phyloP scores from a whole-genome alignment of 1,140 invertebrate species.

The Pseudomyrmex flavicornis region DNA sequence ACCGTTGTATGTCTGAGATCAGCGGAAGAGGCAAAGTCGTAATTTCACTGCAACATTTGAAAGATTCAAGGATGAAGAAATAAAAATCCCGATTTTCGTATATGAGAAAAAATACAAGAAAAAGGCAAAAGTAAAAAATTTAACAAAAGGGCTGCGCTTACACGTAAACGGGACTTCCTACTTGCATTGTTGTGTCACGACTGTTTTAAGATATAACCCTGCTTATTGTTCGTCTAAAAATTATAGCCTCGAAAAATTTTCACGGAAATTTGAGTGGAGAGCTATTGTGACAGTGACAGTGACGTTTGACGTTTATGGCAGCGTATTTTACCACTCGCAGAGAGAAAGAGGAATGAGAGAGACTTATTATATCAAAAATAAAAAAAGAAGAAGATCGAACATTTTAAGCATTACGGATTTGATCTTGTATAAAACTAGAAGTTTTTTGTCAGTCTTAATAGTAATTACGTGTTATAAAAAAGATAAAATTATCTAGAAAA shows the following conservation, averaged over 20 bases:
- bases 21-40: too few species aligned
- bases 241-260: conserved; percentile 70
- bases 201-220: conserved; percentile 58
- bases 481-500: too few species aligned
- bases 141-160: conserved; percentile 70
- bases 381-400: conserved; percentile 20
- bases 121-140: conserved; percentile 58
- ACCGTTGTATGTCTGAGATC: too few species aligned
- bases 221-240: conserved; percentile 4
- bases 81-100: conserved; percentile 71
- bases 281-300: conserved; percentile 74
- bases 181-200: conserved; percentile 68
- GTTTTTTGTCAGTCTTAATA: too few species aligned
- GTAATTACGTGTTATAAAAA: too few species aligned
- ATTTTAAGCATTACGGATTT: background rate
- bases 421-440: background rate
- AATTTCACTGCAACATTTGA: too few species aligned
- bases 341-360: background rate
- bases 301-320: conserved; percentile 73
- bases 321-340: conserved; percentile 7
- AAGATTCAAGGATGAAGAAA: conserved; percentile 69
- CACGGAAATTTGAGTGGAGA: conserved; percentile 77
- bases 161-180: conserved; percentile 67
- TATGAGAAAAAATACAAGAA: background rate
- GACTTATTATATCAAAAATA: too few species aligned